Evolutionary conservation across 2,797 vertebrate species (phyloP), one percentile per base, ranked within the genome.

Genomic region (Rhinophrynus dorsalis): DNA sequence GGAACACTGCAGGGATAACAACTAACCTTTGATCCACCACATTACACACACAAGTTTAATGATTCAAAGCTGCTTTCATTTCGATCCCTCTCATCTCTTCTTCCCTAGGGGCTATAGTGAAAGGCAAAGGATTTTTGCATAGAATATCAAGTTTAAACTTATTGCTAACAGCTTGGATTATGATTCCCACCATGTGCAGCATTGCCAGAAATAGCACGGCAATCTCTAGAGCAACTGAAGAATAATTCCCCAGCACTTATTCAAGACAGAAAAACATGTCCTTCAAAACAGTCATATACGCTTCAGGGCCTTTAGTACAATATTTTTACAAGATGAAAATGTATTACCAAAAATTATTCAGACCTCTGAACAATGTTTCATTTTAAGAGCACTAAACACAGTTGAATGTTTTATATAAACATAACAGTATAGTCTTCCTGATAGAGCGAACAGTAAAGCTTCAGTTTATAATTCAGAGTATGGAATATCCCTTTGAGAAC

Each of bases 241-340:
- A 27, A n/a, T 45, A 35, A 56, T 57, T 37, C 33, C 18, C 12
- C n/a, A 35, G 21, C 42, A 48, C 20, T 45, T 63, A 40, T 56
- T 38, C 42, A 48, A 51, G 47, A 51, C 12, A 11, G 12, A 44
- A 51, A 50, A 33, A 64, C 20, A 54, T 15, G 40, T 37, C 48
- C 18, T n/a, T 9, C 27, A 40, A 54, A 50, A 54, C 51, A 42
- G 44, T 18, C 6, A 1, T 45, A 13, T 17, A 42, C 44, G 51
- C 13, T 52, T 33, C 24, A 23, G 26, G 9, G 21, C 24, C 6
- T 50, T n/a, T 18, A 9, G 27, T 26, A 6, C 32, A 12, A 24
- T 66, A 23, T 30, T 55, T 55, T 33, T 27, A 56, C 74, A 66
- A 60, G 68, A 30, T 75, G 75, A 82, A 81, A 85, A 52, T 29